Evolutionary conservation across 2,888 invertebrate species (phyloP).

Genomic region (Tricholauxania praeusta): DNA sequence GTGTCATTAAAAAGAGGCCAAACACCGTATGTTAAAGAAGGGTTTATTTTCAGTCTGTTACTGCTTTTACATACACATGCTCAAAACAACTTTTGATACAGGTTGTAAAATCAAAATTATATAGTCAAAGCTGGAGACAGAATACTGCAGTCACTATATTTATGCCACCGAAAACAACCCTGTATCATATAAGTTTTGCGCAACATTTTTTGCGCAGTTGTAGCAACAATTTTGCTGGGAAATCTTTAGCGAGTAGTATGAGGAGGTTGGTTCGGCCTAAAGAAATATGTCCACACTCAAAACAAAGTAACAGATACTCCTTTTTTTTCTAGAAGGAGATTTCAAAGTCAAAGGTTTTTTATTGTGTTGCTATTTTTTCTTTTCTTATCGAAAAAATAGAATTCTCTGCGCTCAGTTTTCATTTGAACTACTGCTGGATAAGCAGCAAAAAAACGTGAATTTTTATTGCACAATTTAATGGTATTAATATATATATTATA

Average conservation of each 20-base stretch:
- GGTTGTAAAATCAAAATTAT: no score
- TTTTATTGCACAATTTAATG: no score
- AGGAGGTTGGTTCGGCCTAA: neutral
- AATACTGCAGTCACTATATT: no score
- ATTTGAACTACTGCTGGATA: conserved; percentile 6
- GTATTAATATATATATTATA: no score
- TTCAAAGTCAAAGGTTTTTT: conserved; percentile 51
- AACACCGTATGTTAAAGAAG: no score
- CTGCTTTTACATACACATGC: no score
- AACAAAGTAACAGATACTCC: conserved; percentile 13
- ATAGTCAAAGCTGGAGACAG: no score
- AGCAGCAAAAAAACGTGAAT: no score
- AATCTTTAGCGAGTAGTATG: no score
- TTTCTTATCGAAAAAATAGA: neutral
- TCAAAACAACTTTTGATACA: no score
- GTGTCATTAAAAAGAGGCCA: no score
- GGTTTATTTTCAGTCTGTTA: no score
- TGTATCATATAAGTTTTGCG: conserved; percentile 18
- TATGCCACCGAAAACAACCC: neutral
- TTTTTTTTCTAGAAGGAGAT: conserved; percentile 46
- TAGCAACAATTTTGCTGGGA: neutral
- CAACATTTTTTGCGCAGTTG: conserved; percentile 26
- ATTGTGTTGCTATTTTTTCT: neutral
- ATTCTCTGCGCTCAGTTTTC: conserved; percentile 23
- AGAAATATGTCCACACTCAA: neutral